phyloP scores from a whole-genome alignment of 2,113 vertebrate species.

The Peromyscus maniculatus region DNA sequence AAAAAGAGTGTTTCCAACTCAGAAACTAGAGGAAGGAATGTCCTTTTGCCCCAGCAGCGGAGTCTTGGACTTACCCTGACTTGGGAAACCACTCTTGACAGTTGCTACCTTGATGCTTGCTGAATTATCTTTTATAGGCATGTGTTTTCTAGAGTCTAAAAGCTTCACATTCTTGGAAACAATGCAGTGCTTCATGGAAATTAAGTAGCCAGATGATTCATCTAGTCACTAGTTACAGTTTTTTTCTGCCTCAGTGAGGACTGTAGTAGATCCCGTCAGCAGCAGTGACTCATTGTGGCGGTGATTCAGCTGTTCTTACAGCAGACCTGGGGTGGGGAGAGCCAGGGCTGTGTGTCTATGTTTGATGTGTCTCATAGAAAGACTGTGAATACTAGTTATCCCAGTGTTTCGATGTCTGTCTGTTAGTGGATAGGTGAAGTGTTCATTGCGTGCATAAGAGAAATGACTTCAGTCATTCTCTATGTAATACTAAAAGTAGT shows the following conservation, averaged over 20 bases:
- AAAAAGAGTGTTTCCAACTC: constrained; percentile 21
- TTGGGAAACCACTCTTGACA: neutral
- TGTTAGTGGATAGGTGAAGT: constrained; percentile 29
- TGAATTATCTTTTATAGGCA: neutral
- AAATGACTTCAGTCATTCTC: neutral
- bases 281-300: neutral
- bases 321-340: neutral
- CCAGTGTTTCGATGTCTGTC: neutral
- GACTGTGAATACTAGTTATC: neutral
- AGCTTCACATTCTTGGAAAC: constrained; percentile 35
- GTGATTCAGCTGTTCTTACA: constrained; percentile 32
- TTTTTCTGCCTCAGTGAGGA: constrained; percentile 36
- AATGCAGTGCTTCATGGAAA: constrained; percentile 29
- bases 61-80: neutral
- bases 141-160: constrained; percentile 43
- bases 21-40: neutral
- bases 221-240: neutral
- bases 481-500: constrained; percentile 5
- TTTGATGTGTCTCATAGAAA: neutral
- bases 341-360: neutral
- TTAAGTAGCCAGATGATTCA: constrained; percentile 44
- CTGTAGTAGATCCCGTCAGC: neutral
- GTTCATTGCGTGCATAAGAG: constrained; percentile 29
- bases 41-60: neutral
- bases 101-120: neutral